Base-by-base conservation (phyloP, 2,797 vertebrate species). In the Hirundo rustica region DNA sequence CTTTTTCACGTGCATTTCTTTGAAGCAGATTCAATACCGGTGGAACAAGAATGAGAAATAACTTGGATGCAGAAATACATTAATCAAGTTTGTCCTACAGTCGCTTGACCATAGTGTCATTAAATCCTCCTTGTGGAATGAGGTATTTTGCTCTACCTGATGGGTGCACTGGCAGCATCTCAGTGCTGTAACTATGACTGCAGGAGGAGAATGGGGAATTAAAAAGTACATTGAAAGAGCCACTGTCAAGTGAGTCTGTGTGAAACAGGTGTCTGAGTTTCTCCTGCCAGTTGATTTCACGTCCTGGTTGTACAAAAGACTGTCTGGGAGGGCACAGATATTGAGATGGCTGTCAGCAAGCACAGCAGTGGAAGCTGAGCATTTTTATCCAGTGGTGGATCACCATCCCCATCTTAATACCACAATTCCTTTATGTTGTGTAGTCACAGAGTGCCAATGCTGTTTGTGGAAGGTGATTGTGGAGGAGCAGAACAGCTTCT, bases 1-100 rank as follows among this genome's bases (percentile, higher is more conserved):
- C 32, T 54, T 23, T 14, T 7, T 17, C 5, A 16, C 1, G 0
- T 88, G 25, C 25, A 15, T 70, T 76, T 65, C 13, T 79, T 66
- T 70, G 50, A 72, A 40, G 20, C 19, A 18, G 34, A 16, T 55
- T 58, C 13, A 48, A 0, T 80, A 34, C 7, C 0, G 1, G 2
- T 58, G 71, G 32, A 73, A 47, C 10, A 82, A 34, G 80, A 72
- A 42, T 10, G 34, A 54, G 51, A 79, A 93, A 36, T 65, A 38
- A 11, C 36, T 55, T 79, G 40, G 25, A 22, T 70, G 16, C 4
- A 19, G 36, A 54, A 76, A 19, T 55, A 25, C 6, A 1, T 47
- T 45, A 34, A 25, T 22, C 47, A 42, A 54, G 23, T 79, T 87
- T 64, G 47, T 42, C 12, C 13, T 47, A 45, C 21, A 53, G 45